Base-by-base conservation (phyloP, 2,113 vertebrate genomes). In the Hypanus sabinus region DNA sequence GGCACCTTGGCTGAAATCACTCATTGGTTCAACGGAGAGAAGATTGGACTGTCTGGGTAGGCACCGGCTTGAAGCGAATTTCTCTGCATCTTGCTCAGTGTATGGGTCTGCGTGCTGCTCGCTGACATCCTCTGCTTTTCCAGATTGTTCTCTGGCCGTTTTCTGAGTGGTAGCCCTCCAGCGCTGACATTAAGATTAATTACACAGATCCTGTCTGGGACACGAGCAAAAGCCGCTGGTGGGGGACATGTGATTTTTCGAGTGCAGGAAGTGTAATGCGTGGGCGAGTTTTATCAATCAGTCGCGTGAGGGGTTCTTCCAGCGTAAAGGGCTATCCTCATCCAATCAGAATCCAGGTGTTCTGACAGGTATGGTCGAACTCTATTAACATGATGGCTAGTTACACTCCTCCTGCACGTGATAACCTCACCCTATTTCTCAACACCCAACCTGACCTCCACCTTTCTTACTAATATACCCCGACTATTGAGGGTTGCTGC, bases 21-120 rank as follows among this genome's bases (percentile, higher is more conserved):
- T 88, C 94, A 95, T 94, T 98, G 98, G 98, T 98, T 99, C 94
- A 96, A 90, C 0, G 96, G 95, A 0, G 95, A 97, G 95, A 97
- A 96, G 46, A 95, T 97, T 94, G 96, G 96, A 0, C 94, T 93
- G 0, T 97, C 96, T 0, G 96, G 98, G 98, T 99, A 95, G 98
- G 96, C 60, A 65, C 94, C 91, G 24, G 76, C 80, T 55, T 30
- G 71, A 75, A 2, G 20, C 68, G 5, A 46, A 46, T 30, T 73
- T 27, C 91, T 46, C 20, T 73, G 68, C 22, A 24, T 93, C 90
- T 93, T 20, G 70, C 90, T 27, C 33, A 2, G 18, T 38, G 18
- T 27, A 24, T 0, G 22, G 10, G 36, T 27, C 36, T 71, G 9
- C 33, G 70, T 24, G 10, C 70, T 38, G 68, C 62, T 93, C 57